Base-by-base conservation (phyloP, 2,888 invertebrate genomes). In the Drosophila quinaria region DNA sequence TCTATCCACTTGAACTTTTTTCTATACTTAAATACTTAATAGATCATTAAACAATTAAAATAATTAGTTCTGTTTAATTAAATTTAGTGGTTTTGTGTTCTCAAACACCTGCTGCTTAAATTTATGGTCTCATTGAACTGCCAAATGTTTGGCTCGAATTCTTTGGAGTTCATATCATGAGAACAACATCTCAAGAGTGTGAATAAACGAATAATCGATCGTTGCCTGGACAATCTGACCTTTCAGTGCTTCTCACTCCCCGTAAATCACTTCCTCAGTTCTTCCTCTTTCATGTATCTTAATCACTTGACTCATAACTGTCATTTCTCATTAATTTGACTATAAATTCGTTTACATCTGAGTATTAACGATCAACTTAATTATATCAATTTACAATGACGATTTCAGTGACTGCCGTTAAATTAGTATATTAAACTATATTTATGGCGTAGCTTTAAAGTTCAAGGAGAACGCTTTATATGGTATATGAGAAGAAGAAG, bases 381-480 rank as follows among this genome's bases (percentile, higher is more conserved):
- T 58, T 33, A 58, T 56, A 50, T 44, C 59, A 29, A 66, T 62
- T 75, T 74, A 70, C 74, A 74, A 37, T 59, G 52, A 52, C 19
- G 50, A 39, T 61, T 47, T 58, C 50, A 50, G 51, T 39, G 54
- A 59, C 51, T 56, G 65, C 50, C 58, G 49, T 52, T 61, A 44
- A 61, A 64, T 52, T 13, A 13, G 35, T 42, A 55, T 44, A 50
- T 59, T 70, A 50, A 58, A 65, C 52, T 44, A 25, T 49, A 67
- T 70, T 75, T 67, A 78, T 83, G 59, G 64, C 61, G 37, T 56
- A 52, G 63, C 33, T 80, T 75, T 82, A 82, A 86, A 86, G 87
- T 88, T 86, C 86, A 86, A 86, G 86, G 86, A 82, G 78, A 88
- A 41, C 35, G 37, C 31, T 69, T 13, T 35, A 39, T 52, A 69